A percentile compares a stretch with the other conserved stretches of the same genome.
These are phyloP conservation scores for Miniopterus natalensis DNA, from an alignment of 2,113 vertebrate species.

Conservation along the genomic window DNA sequence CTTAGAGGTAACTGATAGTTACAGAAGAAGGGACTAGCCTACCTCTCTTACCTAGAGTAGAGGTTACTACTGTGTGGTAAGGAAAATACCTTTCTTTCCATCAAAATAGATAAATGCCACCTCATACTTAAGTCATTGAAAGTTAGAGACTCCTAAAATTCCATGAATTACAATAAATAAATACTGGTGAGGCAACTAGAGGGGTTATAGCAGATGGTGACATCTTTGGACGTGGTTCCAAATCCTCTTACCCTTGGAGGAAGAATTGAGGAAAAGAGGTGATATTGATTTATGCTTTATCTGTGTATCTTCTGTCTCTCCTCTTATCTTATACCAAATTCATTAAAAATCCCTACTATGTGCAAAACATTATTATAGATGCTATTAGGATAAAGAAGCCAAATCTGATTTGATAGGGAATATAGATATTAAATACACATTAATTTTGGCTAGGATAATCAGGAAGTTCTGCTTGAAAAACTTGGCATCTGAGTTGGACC, in stretches of 20 bases:
- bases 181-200: background rate
- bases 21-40: background rate
- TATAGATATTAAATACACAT: background rate
- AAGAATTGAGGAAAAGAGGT: background rate
- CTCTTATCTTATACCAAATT: background rate
- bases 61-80: background rate
- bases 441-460: background rate
- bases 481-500: background rate
- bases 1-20: background rate
- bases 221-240: background rate
- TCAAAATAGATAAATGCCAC: background rate
- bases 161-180: background rate
- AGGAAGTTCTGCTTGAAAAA: background rate
- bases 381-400: background rate
- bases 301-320: background rate
- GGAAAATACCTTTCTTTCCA: background rate
- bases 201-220: background rate
- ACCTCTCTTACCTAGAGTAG: background rate
- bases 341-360: background rate
- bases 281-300: background rate
- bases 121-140: background rate
- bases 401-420: background rate
- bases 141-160: background rate
- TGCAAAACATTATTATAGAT: background rate
- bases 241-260: background rate